Base-by-base conservation (phyloP, 2,888 invertebrate genomes). In the Cerastoderma edule region DNA sequence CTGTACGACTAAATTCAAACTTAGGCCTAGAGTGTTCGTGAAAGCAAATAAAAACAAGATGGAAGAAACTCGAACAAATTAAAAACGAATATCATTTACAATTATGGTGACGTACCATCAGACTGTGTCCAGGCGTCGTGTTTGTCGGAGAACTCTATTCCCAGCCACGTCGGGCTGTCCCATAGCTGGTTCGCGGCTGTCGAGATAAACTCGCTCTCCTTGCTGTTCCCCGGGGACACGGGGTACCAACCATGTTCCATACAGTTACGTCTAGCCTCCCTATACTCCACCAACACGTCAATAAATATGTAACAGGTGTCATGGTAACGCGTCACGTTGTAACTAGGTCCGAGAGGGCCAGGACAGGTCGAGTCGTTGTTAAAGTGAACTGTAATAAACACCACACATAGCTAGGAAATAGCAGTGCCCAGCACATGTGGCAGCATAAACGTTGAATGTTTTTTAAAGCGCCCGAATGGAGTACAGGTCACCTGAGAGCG, bases 241-340 rank as follows among this genome's bases (percentile, higher is more conserved):
- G 39, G 5, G 35, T 35, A 32, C 60, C 35, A 39, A 1, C 27
- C 27, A 24, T n/a, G 22, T 8, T 10, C 3, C 3, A 27, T 8
- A 60, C 60, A 60, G 24, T 5, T 35, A 13, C 10, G 35, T 39
- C 27, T 39, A 10, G 60, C 60, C 13, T 35, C 0, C 8, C 2
- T 0, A n/a, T 60, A 60, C 16, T n/a, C 39, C 6, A 13, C 30
- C 2, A 39, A 27, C 2, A 39, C 39, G n/a, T 60, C 27, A 3
- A 60, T 39, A 13, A 60, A 39, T 39, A 60, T 60, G 39, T 60
- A 60, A 22, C 60, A 60, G 22, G 35, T 35, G 39, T 60, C 39
- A 6, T 39, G 35, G 24, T 22, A 60, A n/a, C 39, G 60, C 10
- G 19, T 60, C 3, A 60, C 60, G n/a, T 13, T 8, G 19, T 39